Percentiles rank a stretch among this genome's conserved stretches.
Evolutionary conservation across 2,113 vertebrate species (phyloP).

Genomic region (Cyanistes caeruleus): DNA sequence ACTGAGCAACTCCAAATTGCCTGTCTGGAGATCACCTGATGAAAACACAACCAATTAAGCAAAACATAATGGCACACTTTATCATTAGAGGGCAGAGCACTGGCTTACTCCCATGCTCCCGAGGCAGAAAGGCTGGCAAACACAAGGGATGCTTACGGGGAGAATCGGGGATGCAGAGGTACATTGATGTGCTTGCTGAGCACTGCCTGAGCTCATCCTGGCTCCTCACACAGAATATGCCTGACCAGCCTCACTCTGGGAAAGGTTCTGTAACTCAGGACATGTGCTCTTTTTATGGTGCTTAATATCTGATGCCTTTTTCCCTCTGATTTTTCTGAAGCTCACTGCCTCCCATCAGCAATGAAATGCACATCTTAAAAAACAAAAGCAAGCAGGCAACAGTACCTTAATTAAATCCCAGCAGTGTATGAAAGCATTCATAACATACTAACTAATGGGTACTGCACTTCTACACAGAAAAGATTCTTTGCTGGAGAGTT

Average conservation of each 20-base stretch:
- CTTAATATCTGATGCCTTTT: fast-evolving
- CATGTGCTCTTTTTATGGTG: not conserved
- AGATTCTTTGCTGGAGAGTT: not conserved
- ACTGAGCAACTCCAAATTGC: not conserved
- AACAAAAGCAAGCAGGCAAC: not conserved
- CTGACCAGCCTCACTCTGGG: fast-evolving
- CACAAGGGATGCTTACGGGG: fast-evolving
- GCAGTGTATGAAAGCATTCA: not conserved
- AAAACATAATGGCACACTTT: not conserved
- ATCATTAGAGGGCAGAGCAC: not conserved
- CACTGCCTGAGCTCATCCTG: not conserved
- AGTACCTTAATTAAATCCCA: not conserved
- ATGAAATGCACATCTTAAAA: not conserved
- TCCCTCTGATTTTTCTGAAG: not conserved
- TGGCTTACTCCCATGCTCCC: not conserved
- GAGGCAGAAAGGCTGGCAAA: not conserved
- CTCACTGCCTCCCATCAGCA: not conserved
- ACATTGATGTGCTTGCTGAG: fast-evolving
- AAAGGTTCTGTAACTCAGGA: not conserved
- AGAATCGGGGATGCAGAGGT: fast-evolving
- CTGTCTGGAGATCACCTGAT: conserved; percentile 19
- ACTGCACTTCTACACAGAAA: not conserved
- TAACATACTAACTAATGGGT: not conserved
- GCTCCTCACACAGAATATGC: fast-evolving
- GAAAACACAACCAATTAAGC: conserved; percentile 5